Conservation (phyloP, 2,888 invertebrate species). For the Andricus curvator region DNA sequence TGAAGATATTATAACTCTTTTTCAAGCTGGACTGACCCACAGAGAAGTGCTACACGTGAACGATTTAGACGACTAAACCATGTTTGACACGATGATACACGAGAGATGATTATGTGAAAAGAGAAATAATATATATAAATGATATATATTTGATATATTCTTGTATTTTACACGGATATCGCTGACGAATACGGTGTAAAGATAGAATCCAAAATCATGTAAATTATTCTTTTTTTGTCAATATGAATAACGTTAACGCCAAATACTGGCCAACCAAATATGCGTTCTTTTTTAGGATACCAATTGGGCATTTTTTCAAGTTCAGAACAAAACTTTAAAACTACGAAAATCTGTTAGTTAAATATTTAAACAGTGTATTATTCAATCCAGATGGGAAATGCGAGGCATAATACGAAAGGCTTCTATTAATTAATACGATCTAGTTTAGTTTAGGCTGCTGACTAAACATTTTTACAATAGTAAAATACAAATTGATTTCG, state of each 20-base stretch:
- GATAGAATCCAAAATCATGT: not conserved
- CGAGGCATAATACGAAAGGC: not conserved
- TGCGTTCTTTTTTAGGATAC: not conserved
- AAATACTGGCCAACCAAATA: slow-evolving; percentile 12
- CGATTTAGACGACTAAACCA: slow-evolving; percentile 88
- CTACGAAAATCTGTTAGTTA: not conserved
- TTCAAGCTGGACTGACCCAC: slow-evolving; percentile 90
- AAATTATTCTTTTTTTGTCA: slow-evolving; percentile 9
- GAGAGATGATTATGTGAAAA: slow-evolving; percentile 58
- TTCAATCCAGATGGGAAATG: not conserved
- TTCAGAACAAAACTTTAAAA: not conserved
- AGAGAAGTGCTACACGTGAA: slow-evolving; percentile 96
- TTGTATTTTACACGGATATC: slow-evolving; percentile 66
- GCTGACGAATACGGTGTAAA: slow-evolving; percentile 23
- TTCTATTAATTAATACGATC: slow-evolving; percentile 4
- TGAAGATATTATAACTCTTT: slow-evolving; percentile 82
- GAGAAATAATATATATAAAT: slow-evolving; percentile 62
- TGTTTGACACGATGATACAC: slow-evolving; percentile 15
- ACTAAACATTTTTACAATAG: slow-evolving; percentile 1
- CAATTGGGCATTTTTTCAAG: not conserved
- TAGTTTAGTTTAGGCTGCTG: not conserved
- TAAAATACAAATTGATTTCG: slow-evolving; percentile 11
- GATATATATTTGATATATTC: slow-evolving; percentile 71
- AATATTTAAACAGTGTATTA: slow-evolving; percentile 3
- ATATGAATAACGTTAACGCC: not conserved